These are phyloP conservation scores for Ectemnius continuus DNA, from an alignment of 2,888 invertebrate genomes.

Conservation along the genomic window DNA sequence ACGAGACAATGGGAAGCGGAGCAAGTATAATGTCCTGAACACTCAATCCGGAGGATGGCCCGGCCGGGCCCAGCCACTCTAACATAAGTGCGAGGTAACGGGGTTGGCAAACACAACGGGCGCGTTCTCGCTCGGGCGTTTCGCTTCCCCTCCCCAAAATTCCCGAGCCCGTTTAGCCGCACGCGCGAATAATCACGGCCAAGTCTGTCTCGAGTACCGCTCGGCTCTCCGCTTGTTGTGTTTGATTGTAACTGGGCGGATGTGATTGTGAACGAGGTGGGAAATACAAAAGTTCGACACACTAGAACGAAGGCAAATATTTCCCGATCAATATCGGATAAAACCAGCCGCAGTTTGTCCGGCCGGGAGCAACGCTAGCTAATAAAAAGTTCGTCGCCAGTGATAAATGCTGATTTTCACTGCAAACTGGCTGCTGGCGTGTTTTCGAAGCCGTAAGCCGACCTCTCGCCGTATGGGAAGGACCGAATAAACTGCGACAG, in stretches of 20 bases:
- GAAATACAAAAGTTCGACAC: not conserved
- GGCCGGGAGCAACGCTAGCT: not conserved
- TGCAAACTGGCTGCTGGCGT: too few relatives aligned
- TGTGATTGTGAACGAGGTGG: not conserved
- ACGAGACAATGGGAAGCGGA: conserved; percentile 1
- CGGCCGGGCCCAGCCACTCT: not conserved
- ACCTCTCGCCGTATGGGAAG: too few relatives aligned
- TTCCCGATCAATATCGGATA: not conserved
- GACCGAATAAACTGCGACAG: too few relatives aligned
- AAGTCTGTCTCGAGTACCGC: too few relatives aligned
- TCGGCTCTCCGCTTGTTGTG: too few relatives aligned
- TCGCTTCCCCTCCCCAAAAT: not conserved
- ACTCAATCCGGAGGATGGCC: not conserved
- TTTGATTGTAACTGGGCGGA: not conserved
- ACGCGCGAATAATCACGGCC: conserved; percentile 1
- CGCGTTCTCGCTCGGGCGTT: not conserved
- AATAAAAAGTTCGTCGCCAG: conserved; percentile 3
- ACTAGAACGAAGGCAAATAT: not conserved
- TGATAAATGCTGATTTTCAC: too few relatives aligned
- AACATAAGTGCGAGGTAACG: conserved; percentile 1
- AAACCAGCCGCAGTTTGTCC: not conserved
- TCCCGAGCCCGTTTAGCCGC: not conserved
- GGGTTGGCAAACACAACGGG: too few relatives aligned
- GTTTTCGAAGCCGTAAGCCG: too few relatives aligned
- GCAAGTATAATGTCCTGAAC: not conserved